Base-by-base conservation (phyloP, 2,888 invertebrate genomes). In the Troides helena region DNA sequence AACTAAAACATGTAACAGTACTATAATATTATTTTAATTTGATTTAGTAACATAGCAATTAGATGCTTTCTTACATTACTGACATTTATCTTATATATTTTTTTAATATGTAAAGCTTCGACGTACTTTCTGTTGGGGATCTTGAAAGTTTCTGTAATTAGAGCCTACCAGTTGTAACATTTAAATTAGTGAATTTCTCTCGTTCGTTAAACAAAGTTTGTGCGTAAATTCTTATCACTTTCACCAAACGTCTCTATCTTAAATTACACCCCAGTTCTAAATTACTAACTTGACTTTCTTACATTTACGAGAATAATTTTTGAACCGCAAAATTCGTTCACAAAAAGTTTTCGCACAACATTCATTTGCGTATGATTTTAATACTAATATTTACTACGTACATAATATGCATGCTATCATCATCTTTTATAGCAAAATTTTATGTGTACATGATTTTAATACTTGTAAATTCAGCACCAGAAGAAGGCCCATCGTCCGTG, bases 401-500 rank as follows among this genome's bases (percentile, higher is more conserved):
- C 10, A 7, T 39, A 10, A 10, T 39, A 10, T 39, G 0, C 1
- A 30, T 39, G 39, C 10, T 39, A 39, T 10, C 10, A 39, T 10
- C 1, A 8, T 39, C 7, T 39, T 39, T 39, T 39, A 8, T 39
- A 7, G 7, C 1, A 8, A 39, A 39, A 39, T 17, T 12, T 50
- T 18, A 17, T 50, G 18, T 50, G 1, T 17, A 50, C 17, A n/a
- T 53, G 46, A 12, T 46, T n/a, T n/a, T 53, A 53, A 53, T 8
- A n/a, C 18, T 53, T 53, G 1, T 18, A 53, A 4, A 66, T 53
- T 12, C 73, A 96, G 96, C 96, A 68, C 97, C 97, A 2, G 96
- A 96, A 86, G 95, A 96, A 74, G 94, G 97, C 12, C 97, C 97
- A 1, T 94, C 95, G 69, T 95, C 95, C 76, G 95, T 97, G 25